Conservation (phyloP, 2,797 vertebrate genomes). For the Rhinichthys osculus region DNA sequence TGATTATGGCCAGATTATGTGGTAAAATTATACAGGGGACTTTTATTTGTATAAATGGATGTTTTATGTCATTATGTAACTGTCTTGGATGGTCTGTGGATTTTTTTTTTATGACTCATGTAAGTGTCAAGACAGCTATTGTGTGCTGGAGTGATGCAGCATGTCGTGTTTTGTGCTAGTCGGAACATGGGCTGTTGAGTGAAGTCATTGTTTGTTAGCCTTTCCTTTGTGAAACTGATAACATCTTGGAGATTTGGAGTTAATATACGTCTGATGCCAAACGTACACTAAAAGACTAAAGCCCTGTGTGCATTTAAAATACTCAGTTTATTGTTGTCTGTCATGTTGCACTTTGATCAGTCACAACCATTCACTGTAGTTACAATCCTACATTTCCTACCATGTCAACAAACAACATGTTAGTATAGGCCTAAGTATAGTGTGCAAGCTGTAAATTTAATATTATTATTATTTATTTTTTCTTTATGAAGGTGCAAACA, state of each 20-base stretch:
- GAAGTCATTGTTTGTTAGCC: neutral
- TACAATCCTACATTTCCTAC: neutral
- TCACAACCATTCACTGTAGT: neutral
- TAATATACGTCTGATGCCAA: neutral
- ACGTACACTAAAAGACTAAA: neutral
- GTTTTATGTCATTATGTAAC: constrained; percentile 40
- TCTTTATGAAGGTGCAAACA: neutral
- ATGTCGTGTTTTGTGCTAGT: neutral
- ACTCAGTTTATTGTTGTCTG: neutral
- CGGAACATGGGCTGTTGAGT: neutral
- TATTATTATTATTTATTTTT: neutral
- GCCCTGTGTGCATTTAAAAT: neutral
- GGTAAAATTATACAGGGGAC: constrained; percentile 26
- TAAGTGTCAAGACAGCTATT: constrained; percentile 30
- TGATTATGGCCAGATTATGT: constrained; percentile 40
- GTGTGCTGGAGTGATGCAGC: constrained; percentile 1
- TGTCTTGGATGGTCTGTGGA: neutral
- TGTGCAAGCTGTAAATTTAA: neutral
- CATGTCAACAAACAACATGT: neutral
- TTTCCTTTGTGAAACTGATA: neutral
- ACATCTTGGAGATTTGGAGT: neutral
- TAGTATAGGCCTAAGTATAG: neutral
- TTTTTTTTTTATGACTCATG: constrained; percentile 24
- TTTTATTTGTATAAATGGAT: constrained; percentile 32
- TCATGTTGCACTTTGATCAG: neutral